Percentiles rank a stretch among this genome's conserved stretches.
Evolutionary conservation across 2,888 invertebrate species (phyloP).

Genomic region (Aphodius sticticus): DNA sequence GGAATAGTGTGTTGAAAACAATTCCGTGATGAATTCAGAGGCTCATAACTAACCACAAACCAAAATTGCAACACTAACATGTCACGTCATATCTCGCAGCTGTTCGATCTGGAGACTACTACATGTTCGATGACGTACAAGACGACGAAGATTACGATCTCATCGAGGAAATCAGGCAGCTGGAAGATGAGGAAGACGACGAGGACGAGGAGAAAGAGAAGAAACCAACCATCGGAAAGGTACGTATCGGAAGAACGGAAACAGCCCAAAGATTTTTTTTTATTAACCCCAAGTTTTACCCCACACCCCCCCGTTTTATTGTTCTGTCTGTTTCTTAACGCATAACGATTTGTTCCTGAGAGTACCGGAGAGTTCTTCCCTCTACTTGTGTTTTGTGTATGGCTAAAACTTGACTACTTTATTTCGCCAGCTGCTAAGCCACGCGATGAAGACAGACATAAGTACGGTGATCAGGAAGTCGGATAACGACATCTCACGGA

Average conservation of each 20-base stretch:
- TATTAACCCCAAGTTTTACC: background rate
- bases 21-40: background rate
- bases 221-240: slow-evolving; percentile 28
- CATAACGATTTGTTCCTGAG: background rate
- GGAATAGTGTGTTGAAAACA: background rate
- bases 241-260: slow-evolving; percentile 46
- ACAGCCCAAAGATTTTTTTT: slow-evolving; percentile 49
- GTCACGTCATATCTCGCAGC: slow-evolving; percentile 69
- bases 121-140: slow-evolving; percentile 97
- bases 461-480: slow-evolving; percentile 60
- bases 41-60: background rate
- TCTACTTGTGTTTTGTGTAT: background rate
- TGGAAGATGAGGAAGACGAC: slow-evolving; percentile 49
- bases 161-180: slow-evolving; percentile 57
- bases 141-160: slow-evolving; percentile 78
- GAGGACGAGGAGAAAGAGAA: slow-evolving; percentile 43
- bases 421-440: slow-evolving; percentile 73
- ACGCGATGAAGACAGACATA: slow-evolving; percentile 81
- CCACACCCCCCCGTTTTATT: background rate
- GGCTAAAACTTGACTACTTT: slow-evolving; percentile 22
- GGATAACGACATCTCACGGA: slow-evolving; percentile 42
- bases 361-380: slow-evolving; percentile 7
- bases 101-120: slow-evolving; percentile 97
- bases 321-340: background rate
- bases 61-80: background rate